These are phyloP conservation scores for Polyommatus iphigenia DNA, from an alignment of 2,888 invertebrate genomes.

Conservation along the genomic window DNA sequence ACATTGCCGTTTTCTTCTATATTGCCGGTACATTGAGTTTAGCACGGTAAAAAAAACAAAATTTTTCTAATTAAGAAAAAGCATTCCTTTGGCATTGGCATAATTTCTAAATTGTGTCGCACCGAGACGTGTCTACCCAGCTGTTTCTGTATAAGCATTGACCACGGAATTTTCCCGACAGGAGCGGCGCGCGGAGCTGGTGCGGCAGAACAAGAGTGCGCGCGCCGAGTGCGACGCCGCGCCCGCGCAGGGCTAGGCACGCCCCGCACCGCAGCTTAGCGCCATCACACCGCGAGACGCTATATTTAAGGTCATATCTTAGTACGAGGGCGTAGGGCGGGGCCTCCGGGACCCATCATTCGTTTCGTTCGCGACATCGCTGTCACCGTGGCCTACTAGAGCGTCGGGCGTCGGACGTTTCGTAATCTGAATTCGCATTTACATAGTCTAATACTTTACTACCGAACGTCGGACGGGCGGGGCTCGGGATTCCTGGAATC, in stretches of 20 bases:
- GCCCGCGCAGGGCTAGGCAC: conserved; percentile 77
- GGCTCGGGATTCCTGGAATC: conserved; percentile 29
- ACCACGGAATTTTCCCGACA: conserved; percentile 56
- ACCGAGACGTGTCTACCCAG: too few species aligned
- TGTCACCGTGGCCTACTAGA: conserved; percentile 46
- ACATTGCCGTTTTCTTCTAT: too few species aligned
- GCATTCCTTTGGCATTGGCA: too few species aligned
- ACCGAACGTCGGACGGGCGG: conserved; percentile 34
- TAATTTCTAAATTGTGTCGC: too few species aligned
- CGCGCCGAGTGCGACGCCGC: conserved; percentile 79
- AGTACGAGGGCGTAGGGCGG: conserved; percentile 28
- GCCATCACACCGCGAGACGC: conserved; percentile 23
- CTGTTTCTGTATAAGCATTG: background rate
- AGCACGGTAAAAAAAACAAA: too few species aligned
- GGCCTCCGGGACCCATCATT: conserved; percentile 3
- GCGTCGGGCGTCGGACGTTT: conserved; percentile 33
- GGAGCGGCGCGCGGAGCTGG: conserved; percentile 95
- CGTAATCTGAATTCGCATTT: conserved; percentile 33
- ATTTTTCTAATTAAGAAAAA: too few species aligned
- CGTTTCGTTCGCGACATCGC: conserved; percentile 39
- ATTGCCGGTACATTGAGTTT: too few species aligned
- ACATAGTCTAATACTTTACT: conserved; percentile 38
- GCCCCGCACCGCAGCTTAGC: conserved; percentile 40
- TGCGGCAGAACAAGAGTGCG: conserved; percentile 93
- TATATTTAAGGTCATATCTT: conserved; percentile 28